phyloP scores from a whole-genome alignment of 2,113 vertebrate genomes.

The Agapornis roseicollis region DNA sequence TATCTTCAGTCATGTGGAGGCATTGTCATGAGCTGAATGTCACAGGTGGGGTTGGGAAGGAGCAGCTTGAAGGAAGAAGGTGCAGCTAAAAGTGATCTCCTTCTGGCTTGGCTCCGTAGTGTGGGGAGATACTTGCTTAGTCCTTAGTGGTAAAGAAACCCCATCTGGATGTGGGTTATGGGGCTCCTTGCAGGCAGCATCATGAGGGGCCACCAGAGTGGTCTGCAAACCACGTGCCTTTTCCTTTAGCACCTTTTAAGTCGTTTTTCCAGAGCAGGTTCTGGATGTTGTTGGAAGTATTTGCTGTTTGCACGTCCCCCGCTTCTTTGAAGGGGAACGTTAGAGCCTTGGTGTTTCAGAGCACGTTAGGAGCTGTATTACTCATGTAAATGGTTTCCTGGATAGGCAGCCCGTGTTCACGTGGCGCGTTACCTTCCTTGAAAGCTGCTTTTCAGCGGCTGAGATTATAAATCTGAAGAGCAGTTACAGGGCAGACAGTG shows the following conservation, averaged over 20 bases:
- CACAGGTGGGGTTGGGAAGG: accelerated
- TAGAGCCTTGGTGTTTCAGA: not conserved
- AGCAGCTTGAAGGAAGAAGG: not conserved
- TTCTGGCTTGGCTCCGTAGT: not conserved
- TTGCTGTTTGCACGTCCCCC: not conserved
- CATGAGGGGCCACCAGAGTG: accelerated
- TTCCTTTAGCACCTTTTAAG: not conserved
- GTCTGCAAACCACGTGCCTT: accelerated
- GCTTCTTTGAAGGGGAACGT: not conserved
- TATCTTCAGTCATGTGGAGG: accelerated
- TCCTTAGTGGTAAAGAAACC: not conserved
- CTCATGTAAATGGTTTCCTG: not conserved
- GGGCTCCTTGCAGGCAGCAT: accelerated
- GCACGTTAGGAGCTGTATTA: not conserved
- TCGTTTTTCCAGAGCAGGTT: not conserved
- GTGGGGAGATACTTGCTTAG: not conserved
- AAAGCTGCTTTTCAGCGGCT: not conserved
- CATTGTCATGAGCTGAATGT: not conserved
- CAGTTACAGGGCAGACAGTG: not conserved
- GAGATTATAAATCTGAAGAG: not conserved
- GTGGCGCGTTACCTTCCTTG: not conserved
- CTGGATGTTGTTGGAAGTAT: not conserved
- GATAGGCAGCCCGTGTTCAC: not conserved
- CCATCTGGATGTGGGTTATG: accelerated
- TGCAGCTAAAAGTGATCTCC: not conserved